Percentiles rank a stretch among this genome's conserved stretches.
Evolutionary conservation across 92 coral and sea anemone genomes (phyloP).

Genomic region (Bergia sp.): DNA sequence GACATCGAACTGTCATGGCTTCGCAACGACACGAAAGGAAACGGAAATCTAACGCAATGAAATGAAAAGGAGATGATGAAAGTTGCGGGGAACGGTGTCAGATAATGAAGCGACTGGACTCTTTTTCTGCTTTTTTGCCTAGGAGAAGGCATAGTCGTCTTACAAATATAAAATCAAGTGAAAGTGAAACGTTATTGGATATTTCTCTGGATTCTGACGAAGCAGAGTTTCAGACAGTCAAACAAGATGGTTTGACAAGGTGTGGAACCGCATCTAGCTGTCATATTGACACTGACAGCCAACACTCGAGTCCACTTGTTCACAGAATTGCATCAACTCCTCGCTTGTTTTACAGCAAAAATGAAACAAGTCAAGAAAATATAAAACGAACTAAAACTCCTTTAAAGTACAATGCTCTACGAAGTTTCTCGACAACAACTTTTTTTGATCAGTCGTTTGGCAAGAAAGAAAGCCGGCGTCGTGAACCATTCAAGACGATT

Average conservation of each 20-base stretch:
- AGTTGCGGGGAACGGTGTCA: background rate
- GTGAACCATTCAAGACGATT: background rate
- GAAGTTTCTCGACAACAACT: constrained; percentile 39
- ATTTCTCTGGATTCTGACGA: constrained; percentile 5
- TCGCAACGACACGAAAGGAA: background rate
- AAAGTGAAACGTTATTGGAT: constrained; percentile 32
- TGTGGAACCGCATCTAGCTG: background rate
- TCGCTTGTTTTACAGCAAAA: constrained; percentile 15
- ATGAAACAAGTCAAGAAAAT: constrained; percentile 5
- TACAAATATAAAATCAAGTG: constrained; percentile 2
- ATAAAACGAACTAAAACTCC: constrained; percentile 25
- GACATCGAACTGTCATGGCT: constrained; percentile 11
- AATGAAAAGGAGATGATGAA: background rate
- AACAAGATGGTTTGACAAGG: constrained; percentile 6
- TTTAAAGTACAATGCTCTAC: constrained; percentile 1
- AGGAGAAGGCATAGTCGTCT: constrained; percentile 40
- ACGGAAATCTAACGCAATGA: background rate
- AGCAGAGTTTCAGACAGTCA: background rate
- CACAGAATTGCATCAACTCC: constrained; percentile 34
- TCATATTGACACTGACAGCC: background rate
- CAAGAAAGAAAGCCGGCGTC: constrained; percentile 8
- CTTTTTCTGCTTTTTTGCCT: constrained; percentile 30
- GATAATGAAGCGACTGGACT: constrained; percentile 33
- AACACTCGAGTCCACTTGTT: background rate
- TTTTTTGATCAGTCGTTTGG: constrained; percentile 22